phyloP scores from a whole-genome alignment of 2,797 vertebrate genomes.

The Falco biarmicus region DNA sequence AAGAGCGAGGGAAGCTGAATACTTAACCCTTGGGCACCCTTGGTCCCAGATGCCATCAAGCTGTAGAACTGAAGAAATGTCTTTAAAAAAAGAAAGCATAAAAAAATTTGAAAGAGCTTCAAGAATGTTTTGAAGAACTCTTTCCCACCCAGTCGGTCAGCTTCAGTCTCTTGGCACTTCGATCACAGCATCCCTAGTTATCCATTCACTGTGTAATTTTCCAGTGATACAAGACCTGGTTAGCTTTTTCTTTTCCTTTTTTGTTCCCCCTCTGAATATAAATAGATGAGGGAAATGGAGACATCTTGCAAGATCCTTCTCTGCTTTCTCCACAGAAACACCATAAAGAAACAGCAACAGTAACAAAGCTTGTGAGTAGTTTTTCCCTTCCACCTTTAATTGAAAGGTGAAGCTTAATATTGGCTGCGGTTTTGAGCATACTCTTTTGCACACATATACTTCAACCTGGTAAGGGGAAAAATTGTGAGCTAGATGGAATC shows the following conservation, averaged over 20 bases:
- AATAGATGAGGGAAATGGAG: background rate
- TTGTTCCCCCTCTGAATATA: background rate
- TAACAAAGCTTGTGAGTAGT: background rate
- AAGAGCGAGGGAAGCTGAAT: constrained; percentile 28
- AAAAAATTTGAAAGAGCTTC: background rate
- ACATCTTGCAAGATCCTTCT: background rate
- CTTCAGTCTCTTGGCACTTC: background rate
- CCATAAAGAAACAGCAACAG: background rate
- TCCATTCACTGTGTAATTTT: background rate
- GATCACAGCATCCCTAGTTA: background rate
- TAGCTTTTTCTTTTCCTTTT: background rate
- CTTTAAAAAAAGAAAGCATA: background rate
- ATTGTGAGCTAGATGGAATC: background rate
- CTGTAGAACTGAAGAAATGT: background rate
- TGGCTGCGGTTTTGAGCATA: background rate
- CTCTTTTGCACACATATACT: background rate
- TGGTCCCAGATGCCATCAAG: background rate
- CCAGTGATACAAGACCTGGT: background rate
- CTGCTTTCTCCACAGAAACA: background rate
- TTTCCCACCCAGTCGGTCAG: background rate
- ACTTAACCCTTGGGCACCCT: background rate
- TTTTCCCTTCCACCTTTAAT: constrained; percentile 3
- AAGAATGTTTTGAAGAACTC: background rate
- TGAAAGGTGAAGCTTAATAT: background rate
- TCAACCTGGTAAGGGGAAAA: background rate